phyloP scores from a whole-genome alignment of 2,888 invertebrate genomes.

The Nomada ruficornis region DNA sequence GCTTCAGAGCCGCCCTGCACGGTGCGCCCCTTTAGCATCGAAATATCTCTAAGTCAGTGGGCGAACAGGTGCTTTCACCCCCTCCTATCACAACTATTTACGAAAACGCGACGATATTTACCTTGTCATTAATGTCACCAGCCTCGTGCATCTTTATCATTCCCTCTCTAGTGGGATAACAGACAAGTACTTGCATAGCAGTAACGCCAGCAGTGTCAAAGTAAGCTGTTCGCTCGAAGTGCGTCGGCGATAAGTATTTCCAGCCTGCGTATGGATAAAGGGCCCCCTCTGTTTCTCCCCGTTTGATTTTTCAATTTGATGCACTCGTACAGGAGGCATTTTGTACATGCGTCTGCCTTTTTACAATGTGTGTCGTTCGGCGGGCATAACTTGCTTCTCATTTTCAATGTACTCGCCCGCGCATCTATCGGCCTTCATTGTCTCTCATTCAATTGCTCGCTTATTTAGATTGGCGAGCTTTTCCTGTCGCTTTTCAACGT shows the following conservation, averaged over 20 bases:
- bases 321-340: constrained; percentile 36
- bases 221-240: constrained; percentile 12
- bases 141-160: not conserved
- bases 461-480: constrained; percentile 29
- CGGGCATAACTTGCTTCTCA: constrained; percentile 44
- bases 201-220: constrained; percentile 1
- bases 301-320: constrained; percentile 33
- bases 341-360: constrained; percentile 18
- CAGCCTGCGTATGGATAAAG: constrained; percentile 30
- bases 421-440: constrained; percentile 51
- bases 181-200: not conserved
- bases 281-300: not conserved
- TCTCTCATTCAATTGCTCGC: constrained; percentile 55
- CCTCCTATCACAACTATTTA: not conserved
- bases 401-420: constrained; percentile 57
- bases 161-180: not conserved
- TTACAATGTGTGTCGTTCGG: constrained; percentile 34
- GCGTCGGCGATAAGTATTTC: constrained; percentile 23
- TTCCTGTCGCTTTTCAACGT: constrained; percentile 26
- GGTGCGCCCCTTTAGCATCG: not conserved
- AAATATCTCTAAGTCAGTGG: constrained; percentile 43
- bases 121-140: constrained; percentile 1
- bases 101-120: not conserved
- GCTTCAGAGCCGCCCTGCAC: constrained; percentile 14
- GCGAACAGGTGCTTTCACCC: constrained; percentile 29